Conservation (phyloP, 2,888 invertebrate species). For the Phlogophora meticulosa region DNA sequence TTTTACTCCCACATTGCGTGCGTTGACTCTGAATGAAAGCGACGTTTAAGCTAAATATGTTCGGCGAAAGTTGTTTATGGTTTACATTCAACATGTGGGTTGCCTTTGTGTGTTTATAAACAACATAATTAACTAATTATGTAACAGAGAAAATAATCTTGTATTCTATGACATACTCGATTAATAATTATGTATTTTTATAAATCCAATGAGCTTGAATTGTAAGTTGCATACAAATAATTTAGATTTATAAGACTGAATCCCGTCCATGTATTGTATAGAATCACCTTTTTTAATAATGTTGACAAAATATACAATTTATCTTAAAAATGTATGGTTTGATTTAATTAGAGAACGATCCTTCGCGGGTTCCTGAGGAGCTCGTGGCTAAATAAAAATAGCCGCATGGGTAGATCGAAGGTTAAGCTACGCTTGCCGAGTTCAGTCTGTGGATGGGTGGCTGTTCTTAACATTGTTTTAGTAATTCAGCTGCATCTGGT, state of each 20-base stretch:
- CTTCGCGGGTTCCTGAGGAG: too few relatives aligned
- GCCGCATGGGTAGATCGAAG: too few relatives aligned
- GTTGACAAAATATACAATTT: slow-evolving; percentile 53
- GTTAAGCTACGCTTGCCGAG: too few relatives aligned
- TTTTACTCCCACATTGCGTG: slow-evolving; percentile 11
- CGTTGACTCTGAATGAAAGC: slow-evolving; percentile 27
- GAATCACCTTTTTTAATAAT: slow-evolving; percentile 44
- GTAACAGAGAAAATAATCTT: slow-evolving; percentile 16
- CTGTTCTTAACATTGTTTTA: too few relatives aligned
- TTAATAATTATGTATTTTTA: slow-evolving; percentile 7
- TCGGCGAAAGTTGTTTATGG: slow-evolving; percentile 32
- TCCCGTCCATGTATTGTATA: slow-evolving; percentile 60
- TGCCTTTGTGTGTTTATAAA: slow-evolving; percentile 16
- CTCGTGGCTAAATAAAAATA: too few relatives aligned
- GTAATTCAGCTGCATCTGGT: too few relatives aligned
- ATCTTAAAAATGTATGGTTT: slow-evolving; percentile 17
- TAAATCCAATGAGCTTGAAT: slow-evolving; percentile 5
- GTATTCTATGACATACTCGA: slow-evolving; percentile 9
- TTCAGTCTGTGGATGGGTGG: too few relatives aligned
- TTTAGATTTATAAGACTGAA: slow-evolving; percentile 66
- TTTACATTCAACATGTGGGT: slow-evolving; percentile 10
- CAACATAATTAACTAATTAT: slow-evolving; percentile 14
- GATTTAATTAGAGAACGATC: slow-evolving; percentile 7
- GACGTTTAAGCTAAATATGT: slow-evolving; percentile 1
- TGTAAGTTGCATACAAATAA: slow-evolving; percentile 48